Evolutionary conservation across 2,888 invertebrate species (phyloP), one percentile per base, ranked within the genome.

Genomic region (Acleris holmiana): DNA sequence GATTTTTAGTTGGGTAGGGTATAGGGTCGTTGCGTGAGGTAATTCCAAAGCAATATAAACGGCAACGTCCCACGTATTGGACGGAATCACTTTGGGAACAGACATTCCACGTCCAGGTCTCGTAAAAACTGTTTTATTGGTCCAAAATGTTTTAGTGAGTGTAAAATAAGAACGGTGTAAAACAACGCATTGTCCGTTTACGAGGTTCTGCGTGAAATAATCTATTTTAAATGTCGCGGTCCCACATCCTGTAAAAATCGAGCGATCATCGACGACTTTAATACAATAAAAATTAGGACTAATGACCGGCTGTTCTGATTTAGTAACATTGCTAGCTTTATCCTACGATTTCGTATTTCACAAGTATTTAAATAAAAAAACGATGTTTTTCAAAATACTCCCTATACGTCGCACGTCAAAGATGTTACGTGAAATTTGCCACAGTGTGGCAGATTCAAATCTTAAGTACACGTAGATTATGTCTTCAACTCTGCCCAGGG

Each of bases 151-250:
- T 90, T 88, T 89, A 89, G 84, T 82, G 85, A 71, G 70, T 86
- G 86, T 91, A 88, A 91, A 91, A 88, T 87, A 83, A 88, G 84
- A 89, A 82, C 76, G 82, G 73, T 82, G 86, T 89, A 85, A 90
- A 89, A 86, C 84, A 83, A 35, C 84, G 85, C 86, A 85, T 87
- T 88, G 87, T 87, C 75, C 62, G 61, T 41, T 15, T 17, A n/a
- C 35, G 35, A 35, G 35, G 35, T 13, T 58, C 71, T 75, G 77
- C 73, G 72, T 71, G 73, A 73, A 78, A 77, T 81, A 75, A 80
- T 82, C 78, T 79, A 75, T 79, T 79, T 73, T 66, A 68, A 75
- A 76, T 75, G 70, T 68, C 71, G 71, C 59, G 67, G 63, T 68
- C 68, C 64, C 71, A 71, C 56, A 59, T 68, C 44, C 53, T 56